Evolutionary conservation across 1,140 invertebrate species (phyloP).

Genomic region (Brachionus rubens): DNA sequence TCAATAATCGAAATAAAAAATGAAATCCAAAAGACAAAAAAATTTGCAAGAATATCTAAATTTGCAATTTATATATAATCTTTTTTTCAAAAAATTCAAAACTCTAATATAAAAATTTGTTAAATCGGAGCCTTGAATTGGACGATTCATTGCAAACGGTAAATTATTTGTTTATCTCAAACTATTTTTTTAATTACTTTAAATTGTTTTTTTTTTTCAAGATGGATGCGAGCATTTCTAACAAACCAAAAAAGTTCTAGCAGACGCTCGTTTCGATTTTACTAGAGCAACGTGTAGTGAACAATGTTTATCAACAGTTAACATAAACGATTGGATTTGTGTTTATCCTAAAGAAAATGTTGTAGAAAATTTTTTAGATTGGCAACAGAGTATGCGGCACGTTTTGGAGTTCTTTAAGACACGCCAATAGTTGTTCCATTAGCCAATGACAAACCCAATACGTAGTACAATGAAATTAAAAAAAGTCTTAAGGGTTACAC

Average conservation of each 20-base stretch:
- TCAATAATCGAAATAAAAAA: no score
- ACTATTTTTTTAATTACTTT: no score
- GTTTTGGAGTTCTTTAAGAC: conserved; percentile 19
- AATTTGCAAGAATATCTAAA: no score
- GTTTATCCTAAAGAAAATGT: conserved; percentile 37
- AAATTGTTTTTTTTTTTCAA: conserved; percentile 47
- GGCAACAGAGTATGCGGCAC: background rate
- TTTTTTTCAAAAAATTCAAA: no score
- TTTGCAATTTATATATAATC: no score
- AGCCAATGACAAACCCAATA: conserved; percentile 57
- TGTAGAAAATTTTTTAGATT: conserved; percentile 23
- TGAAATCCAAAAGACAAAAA: no score
- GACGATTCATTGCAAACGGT: conserved; percentile 51
- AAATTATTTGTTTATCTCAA: background rate
- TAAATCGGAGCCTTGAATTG: conserved; percentile 76
- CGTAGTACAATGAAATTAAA: conserved; percentile 53
- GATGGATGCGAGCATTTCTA: conserved; percentile 68
- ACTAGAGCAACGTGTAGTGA: conserved; percentile 19
- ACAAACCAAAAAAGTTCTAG: conserved; percentile 52
- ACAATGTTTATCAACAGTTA: background rate
- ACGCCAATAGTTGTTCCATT: conserved; percentile 47
- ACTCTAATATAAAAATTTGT: conserved; percentile 68
- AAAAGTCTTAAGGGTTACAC: conserved; percentile 52
- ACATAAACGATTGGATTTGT: conserved; percentile 45
- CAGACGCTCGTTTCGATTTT: conserved; percentile 49